Evolutionary conservation across 2,113 vertebrate genomes (phyloP).

Genomic region (Ancistrus triradiatus): DNA sequence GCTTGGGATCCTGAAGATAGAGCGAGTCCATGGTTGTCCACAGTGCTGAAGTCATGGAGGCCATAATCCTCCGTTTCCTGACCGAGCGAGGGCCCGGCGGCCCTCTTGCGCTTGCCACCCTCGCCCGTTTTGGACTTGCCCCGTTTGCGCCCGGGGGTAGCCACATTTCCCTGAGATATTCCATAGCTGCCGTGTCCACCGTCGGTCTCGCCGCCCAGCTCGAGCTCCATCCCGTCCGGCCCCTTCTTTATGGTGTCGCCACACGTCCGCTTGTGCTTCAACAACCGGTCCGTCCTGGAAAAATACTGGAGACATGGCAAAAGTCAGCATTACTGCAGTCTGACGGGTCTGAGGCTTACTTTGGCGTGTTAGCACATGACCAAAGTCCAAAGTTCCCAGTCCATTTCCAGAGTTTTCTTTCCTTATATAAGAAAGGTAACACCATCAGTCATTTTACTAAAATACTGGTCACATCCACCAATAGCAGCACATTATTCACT

Average conservation of each 20-base stretch:
- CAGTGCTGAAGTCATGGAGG: slow-evolving; percentile 82
- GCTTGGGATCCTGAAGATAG: slow-evolving; percentile 70
- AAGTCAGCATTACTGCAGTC: no score
- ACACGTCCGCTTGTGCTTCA: slow-evolving; percentile 98
- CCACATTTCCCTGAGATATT: slow-evolving; percentile 87
- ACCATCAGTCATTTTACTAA: no score
- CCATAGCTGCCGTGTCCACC: slow-evolving; percentile 78
- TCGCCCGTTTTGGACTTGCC: slow-evolving; percentile 85
- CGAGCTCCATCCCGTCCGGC: slow-evolving; percentile 78
- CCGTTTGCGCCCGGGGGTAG: slow-evolving; percentile 80
- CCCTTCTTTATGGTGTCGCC: slow-evolving; percentile 89
- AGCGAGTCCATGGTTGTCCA: slow-evolving; percentile 70
- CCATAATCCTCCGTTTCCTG: slow-evolving; percentile 68
- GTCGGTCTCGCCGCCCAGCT: slow-evolving; percentile 62
- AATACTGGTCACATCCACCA: no score
- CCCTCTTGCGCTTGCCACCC: slow-evolving; percentile 82
- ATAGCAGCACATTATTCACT: no score
- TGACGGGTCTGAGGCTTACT: no score
- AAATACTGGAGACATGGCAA: slow-evolving; percentile 76
- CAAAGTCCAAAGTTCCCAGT: no score
- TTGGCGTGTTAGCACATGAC: no score
- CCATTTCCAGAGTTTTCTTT: no score
- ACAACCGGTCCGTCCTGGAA: slow-evolving; percentile 94
- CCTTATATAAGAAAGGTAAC: no score
- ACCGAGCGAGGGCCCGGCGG: slow-evolving; percentile 54